Percentiles rank a stretch among this genome's conserved stretches.
These are phyloP conservation scores for Diloba caeruleocephala DNA, from an alignment of 2,888 invertebrate species.

Conservation along the genomic window DNA sequence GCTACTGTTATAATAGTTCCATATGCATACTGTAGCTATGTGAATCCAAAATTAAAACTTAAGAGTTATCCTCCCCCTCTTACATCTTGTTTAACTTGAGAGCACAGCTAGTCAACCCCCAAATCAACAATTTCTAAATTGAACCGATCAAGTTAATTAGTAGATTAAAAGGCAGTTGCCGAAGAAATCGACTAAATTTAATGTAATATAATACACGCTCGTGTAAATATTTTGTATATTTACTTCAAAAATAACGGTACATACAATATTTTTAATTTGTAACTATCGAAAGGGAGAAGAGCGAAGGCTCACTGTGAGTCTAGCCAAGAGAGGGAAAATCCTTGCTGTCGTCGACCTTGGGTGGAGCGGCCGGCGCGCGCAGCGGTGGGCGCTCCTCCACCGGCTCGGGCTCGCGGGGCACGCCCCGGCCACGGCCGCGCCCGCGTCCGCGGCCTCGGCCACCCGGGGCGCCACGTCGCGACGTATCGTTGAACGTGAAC, in stretches of 20 bases:
- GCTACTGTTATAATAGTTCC: slow-evolving; percentile 84
- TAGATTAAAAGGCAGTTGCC: slow-evolving; percentile 48
- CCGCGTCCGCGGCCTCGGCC: slow-evolving; percentile 90
- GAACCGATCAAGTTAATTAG: slow-evolving; percentile 48
- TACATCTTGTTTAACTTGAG: slow-evolving; percentile 63
- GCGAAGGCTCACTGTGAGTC: slow-evolving; percentile 78
- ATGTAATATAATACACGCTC: slow-evolving; percentile 87
- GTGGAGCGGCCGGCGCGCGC: slow-evolving; percentile 86
- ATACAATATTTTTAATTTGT: slow-evolving; percentile 88
- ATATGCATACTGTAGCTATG: slow-evolving; percentile 78
- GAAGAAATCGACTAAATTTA: slow-evolving; percentile 67
- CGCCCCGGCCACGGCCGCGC: slow-evolving; percentile 81
- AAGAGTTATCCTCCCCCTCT: slow-evolving; percentile 82
- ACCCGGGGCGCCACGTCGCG: slow-evolving; percentile 92
- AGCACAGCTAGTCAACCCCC: slow-evolving; percentile 59
- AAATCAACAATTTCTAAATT: slow-evolving; percentile 40
- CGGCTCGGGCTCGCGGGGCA: slow-evolving; percentile 72
- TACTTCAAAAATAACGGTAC: slow-evolving; percentile 89
- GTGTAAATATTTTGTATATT: slow-evolving; percentile 89
- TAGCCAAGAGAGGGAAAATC: slow-evolving; percentile 98
- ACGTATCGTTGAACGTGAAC: slow-evolving; percentile 95
- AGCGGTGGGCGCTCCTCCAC: slow-evolving; percentile 76
- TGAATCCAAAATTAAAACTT: slow-evolving; percentile 81
- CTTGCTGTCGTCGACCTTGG: slow-evolving; percentile 98
- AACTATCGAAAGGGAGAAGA: slow-evolving; percentile 86